phyloP scores from a whole-genome alignment of 2,113 vertebrate species.

The Anhinga anhinga region DNA sequence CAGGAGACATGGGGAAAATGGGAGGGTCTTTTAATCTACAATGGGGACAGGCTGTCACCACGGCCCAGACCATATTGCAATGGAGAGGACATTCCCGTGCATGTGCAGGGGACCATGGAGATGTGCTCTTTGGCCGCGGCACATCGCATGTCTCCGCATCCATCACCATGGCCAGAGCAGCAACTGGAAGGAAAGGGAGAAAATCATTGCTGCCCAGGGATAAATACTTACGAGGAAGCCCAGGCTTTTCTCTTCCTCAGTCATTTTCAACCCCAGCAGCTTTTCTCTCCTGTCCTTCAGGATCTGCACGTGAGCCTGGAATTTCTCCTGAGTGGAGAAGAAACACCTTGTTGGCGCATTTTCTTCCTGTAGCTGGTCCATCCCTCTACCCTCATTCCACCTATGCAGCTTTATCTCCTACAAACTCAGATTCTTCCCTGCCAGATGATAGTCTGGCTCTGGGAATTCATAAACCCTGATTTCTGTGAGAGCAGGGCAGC shows the following conservation, averaged over 20 bases:
- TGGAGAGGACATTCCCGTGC: neutral
- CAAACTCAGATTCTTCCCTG: neutral
- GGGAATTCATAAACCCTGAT: neutral
- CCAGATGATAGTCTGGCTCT: neutral
- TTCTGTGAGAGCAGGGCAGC: neutral
- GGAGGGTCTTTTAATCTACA: too few relatives aligned
- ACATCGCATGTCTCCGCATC: neutral
- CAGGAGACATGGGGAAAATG: accelerated
- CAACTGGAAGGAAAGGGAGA: neutral
- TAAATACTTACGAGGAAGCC: constrained; percentile 8
- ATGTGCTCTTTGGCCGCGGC: too few relatives aligned
- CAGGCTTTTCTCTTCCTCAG: constrained; percentile 43
- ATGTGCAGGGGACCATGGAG: too few relatives aligned
- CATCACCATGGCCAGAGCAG: accelerated
- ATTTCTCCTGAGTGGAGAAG: constrained; percentile 42
- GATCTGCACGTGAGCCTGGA: constrained; percentile 51
- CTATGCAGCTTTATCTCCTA: too few relatives aligned
- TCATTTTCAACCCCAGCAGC: constrained; percentile 40
- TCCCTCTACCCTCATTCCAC: neutral
- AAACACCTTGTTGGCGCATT: accelerated
- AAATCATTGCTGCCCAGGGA: neutral
- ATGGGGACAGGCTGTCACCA: neutral
- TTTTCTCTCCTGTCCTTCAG: constrained; percentile 60
- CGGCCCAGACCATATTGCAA: neutral
- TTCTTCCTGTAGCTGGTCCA: neutral